A percentile compares a stretch with the other conserved stretches of the same genome.
Evolutionary conservation across 1,140 invertebrate genomes (phyloP).

Genomic region (Phortica variegata): DNA sequence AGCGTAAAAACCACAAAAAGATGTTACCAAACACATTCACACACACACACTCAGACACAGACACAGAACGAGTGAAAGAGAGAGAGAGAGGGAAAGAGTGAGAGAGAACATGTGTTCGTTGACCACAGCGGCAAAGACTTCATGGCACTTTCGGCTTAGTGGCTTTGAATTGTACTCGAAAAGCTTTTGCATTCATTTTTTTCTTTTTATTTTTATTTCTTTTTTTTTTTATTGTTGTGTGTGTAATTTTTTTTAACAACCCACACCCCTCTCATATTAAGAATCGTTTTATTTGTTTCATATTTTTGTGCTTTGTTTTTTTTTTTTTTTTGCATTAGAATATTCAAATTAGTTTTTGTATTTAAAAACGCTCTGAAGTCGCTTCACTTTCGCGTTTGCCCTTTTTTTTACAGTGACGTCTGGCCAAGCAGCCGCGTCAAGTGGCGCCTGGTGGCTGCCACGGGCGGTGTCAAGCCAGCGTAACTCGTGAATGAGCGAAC

Average conservation of each 20-base stretch:
- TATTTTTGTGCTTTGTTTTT: too few species aligned
- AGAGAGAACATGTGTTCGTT: neutral
- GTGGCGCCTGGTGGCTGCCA: too few species aligned
- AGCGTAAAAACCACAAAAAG: slow-evolving; percentile 1
- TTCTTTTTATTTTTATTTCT: slow-evolving; percentile 12
- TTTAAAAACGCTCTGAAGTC: too few species aligned
- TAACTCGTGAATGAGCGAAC: neutral
- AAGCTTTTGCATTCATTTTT: slow-evolving; percentile 36
- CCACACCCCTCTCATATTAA: too few species aligned
- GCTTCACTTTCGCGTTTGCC: too few species aligned
- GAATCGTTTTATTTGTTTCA: too few species aligned
- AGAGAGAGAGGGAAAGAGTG: neutral
- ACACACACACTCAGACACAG: slow-evolving; percentile 7
- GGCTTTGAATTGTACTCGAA: too few species aligned
- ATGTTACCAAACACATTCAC: slow-evolving; percentile 15
- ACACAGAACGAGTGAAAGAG: neutral
- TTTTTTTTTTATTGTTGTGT: neutral
- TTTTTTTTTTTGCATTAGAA: too few species aligned
- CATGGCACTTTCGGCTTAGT: too few species aligned
- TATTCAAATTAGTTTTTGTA: too few species aligned
- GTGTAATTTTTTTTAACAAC: neutral
- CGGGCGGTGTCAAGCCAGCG: too few species aligned
- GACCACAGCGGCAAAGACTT: slow-evolving; percentile 20
- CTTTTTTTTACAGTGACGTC: neutral
- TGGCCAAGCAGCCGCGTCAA: too few species aligned